Evolutionary conservation across 1,140 invertebrate genomes (phyloP).

Genomic region (Drosophila eugracilis): DNA sequence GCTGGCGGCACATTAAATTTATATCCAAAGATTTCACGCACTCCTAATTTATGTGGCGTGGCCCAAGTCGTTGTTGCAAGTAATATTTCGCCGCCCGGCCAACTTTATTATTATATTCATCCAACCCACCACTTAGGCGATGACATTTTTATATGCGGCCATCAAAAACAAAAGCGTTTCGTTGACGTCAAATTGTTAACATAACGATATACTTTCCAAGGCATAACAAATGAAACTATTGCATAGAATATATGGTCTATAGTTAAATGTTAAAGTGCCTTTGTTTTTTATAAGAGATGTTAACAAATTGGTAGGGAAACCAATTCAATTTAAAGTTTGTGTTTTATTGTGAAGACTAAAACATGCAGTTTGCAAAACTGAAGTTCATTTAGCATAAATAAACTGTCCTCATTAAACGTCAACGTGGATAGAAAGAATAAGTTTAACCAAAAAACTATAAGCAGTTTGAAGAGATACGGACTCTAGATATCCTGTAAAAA

Average conservation of each 20-base stretch:
- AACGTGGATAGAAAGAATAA: background rate
- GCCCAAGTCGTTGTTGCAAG: slow-evolving; percentile 70
- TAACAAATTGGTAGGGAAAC: no score
- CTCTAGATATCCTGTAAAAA: background rate
- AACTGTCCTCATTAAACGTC: slow-evolving; percentile 12
- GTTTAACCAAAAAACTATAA: background rate
- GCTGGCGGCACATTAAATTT: slow-evolving; percentile 76
- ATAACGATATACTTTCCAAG: slow-evolving; percentile 1
- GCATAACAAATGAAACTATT: slow-evolving; percentile 13
- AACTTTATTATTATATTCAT: slow-evolving; percentile 67
- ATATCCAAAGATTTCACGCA: slow-evolving; percentile 72
- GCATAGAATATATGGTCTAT: background rate
- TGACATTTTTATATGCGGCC: slow-evolving; percentile 46
- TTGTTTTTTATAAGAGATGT: no score
- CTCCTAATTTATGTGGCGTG: slow-evolving; percentile 74
- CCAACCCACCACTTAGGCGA: slow-evolving; percentile 30
- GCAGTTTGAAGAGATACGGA: background rate
- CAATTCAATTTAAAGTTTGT: slow-evolving; percentile 11
- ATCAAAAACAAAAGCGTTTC: slow-evolving; percentile 37
- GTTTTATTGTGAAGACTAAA: slow-evolving; percentile 14
- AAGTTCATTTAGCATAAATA: slow-evolving; percentile 16
- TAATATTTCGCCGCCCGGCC: slow-evolving; percentile 56
- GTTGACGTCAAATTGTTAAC: slow-evolving; percentile 15
- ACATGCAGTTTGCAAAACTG: background rate
- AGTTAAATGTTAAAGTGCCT: background rate